phyloP scores from a whole-genome alignment of 1,140 invertebrate species.

The Caenorhabditis brenneri region DNA sequence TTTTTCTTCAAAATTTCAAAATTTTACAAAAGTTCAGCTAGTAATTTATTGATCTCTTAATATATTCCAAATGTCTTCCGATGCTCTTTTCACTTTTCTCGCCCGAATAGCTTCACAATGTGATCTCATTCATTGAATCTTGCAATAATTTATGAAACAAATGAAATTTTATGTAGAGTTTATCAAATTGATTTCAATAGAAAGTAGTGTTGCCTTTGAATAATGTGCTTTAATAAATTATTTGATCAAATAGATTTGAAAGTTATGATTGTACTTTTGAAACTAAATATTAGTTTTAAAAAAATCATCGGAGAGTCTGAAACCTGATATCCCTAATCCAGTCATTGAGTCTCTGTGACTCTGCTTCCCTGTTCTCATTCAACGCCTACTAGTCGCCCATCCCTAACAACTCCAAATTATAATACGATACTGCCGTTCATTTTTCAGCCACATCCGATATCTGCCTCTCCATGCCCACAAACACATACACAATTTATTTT shows the following conservation, averaged over 20 bases:
- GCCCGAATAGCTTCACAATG: conserved; percentile 13
- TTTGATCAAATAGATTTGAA: too few species aligned
- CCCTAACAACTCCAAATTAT: too few species aligned
- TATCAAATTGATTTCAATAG: not conserved
- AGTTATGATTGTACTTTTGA: too few species aligned
- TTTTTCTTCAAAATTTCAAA: not conserved
- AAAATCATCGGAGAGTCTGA: too few species aligned
- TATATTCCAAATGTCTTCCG: not conserved
- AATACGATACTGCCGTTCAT: not conserved
- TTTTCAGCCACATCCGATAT: not conserved
- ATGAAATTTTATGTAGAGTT: not conserved
- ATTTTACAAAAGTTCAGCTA: not conserved
- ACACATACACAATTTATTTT: not conserved
- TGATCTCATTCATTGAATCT: conserved; percentile 12
- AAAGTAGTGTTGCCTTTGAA: not conserved
- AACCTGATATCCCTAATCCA: too few species aligned
- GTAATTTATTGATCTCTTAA: not conserved
- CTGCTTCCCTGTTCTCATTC: too few species aligned
- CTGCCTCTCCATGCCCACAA: not conserved
- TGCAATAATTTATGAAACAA: conserved; percentile 40
- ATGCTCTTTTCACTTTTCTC: conserved; percentile 3
- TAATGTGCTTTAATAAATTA: not conserved
- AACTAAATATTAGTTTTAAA: too few species aligned
- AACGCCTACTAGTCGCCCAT: too few species aligned
- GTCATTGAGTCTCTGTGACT: too few species aligned